phyloP scores from a whole-genome alignment of 1,140 invertebrate genomes.

The Aleiodes sp. region DNA sequence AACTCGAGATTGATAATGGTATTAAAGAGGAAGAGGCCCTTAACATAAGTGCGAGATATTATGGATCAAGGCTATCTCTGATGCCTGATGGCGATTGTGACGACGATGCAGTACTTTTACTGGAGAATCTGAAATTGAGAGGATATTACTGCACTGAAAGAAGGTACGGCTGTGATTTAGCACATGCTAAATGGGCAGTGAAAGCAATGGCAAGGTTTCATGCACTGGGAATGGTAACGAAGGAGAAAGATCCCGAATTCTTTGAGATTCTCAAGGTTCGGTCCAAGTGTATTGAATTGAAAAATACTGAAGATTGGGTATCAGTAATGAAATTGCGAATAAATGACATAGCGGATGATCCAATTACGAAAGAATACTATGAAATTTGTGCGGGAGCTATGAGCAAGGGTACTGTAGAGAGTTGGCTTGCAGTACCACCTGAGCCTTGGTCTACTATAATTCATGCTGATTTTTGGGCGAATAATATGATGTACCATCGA shows the following conservation, averaged over 20 bases:
- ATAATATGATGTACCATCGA: constrained; percentile 69
- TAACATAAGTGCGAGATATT: constrained; percentile 66
- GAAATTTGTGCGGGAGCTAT: constrained; percentile 41
- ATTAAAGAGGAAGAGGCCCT: constrained; percentile 56
- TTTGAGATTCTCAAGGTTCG: constrained; percentile 61
- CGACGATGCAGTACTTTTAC: constrained; percentile 67
- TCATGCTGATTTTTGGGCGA: constrained; percentile 73
- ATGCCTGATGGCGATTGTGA: constrained; percentile 59
- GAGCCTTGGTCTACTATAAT: constrained; percentile 66
- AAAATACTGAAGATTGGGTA: constrained; percentile 21
- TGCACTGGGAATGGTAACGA: constrained; percentile 68
- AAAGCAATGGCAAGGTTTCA: constrained; percentile 68
- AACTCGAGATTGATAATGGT: constrained; percentile 54
- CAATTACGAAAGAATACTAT: constrained; percentile 41
- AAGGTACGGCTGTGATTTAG: constrained; percentile 62
- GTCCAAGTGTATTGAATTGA: constrained; percentile 39
- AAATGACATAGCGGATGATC: constrained; percentile 46
- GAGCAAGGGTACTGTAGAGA: constrained; percentile 35
- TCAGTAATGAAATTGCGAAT: constrained; percentile 34
- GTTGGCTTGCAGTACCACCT: constrained; percentile 42
- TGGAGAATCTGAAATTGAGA: constrained; percentile 68
- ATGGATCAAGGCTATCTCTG: constrained; percentile 65
- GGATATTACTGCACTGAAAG: constrained; percentile 67
- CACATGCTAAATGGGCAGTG: constrained; percentile 63
- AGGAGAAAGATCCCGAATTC: constrained; percentile 63